Percentiles rank a stretch among this genome's conserved stretches.
Evolutionary conservation across 1,140 invertebrate genomes (phyloP).

Genomic region (Trypoxylus dichotomus): DNA sequence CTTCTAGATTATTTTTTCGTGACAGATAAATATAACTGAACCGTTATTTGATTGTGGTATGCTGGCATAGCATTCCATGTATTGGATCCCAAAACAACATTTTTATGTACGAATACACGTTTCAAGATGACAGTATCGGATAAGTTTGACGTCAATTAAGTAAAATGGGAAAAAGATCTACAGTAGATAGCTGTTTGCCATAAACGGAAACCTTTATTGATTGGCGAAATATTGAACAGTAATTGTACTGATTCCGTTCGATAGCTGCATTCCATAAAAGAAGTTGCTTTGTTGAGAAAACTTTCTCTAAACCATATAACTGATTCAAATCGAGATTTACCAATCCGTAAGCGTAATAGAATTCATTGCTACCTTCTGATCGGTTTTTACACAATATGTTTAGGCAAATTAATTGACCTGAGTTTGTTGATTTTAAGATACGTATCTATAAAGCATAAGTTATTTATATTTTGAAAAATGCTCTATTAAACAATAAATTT

Average conservation of each 20-base stretch:
- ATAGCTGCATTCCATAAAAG: constrained; percentile 14
- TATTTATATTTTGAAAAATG: too few species aligned
- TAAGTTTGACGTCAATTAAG: constrained; percentile 2
- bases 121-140: neutral
- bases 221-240: constrained; percentile 12
- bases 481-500: too few species aligned
- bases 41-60: neutral
- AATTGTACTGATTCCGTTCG: constrained; percentile 14
- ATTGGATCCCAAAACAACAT: neutral
- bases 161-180: constrained; percentile 14
- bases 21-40: neutral
- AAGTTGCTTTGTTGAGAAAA: neutral
- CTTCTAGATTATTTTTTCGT: too few species aligned
- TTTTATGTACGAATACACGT: neutral
- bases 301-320: neutral
- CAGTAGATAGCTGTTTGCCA: neutral
- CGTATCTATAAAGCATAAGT: too few species aligned
- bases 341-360: too few species aligned
- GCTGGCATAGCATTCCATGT: neutral
- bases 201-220: neutral
- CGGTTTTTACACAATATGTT: too few species aligned
- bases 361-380: too few species aligned
- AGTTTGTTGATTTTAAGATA: too few species aligned
- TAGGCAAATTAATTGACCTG: too few species aligned
- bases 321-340: neutral